Evolutionary conservation across 2,888 invertebrate species (phyloP), one percentile per base, ranked within the genome.

Genomic region (Agonopterix subpropinquella): DNA sequence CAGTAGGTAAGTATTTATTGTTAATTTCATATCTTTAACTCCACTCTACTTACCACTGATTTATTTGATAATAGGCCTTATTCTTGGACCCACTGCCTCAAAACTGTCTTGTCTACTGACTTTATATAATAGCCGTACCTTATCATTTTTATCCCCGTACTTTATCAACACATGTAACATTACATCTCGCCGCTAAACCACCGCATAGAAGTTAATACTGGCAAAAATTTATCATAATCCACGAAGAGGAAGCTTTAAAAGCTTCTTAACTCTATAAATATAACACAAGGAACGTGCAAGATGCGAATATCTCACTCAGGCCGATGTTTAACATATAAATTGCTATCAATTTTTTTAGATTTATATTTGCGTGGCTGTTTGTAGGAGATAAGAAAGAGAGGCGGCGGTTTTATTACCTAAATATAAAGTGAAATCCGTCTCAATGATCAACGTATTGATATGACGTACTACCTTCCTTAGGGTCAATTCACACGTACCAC

Each of bases 301-400:
- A 68, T 68, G 73, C 67, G 66, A 65, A 79, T 74, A 81, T 80
- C 78, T 82, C 73, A 78, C 73, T 80, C 73, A 69, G 67, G 62
- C 65, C 73, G 71, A 76, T 81, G 81, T 77, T 84, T 83, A 79
- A 80, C 84, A 82, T 84, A 84, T 83, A 84, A 83, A 84, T 82
- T 82, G 80, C 74, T 78, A 80, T 81, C 75, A 79, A 76, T 81
- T 80, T 81, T 79, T 81, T 72, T 60, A 45, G 45, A 49, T 45
- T 49, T 49, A 79, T 78, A 78, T 80, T 77, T 77, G 71, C 68
- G 73, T 64, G 71, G 69, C 80, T 80, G 80, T 62, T 69, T 61
- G 57, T 43, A 36, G 55, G 58, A 74, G 83, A 82, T 82, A 81
- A 81, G 79, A 60, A 65, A 59, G 49, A 51, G 61, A 65, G 64